A percentile compares a stretch with the other conserved stretches of the same genome.
Conservation (phyloP, 2,888 invertebrate genomes). For the Cynaeus angustus region DNA sequence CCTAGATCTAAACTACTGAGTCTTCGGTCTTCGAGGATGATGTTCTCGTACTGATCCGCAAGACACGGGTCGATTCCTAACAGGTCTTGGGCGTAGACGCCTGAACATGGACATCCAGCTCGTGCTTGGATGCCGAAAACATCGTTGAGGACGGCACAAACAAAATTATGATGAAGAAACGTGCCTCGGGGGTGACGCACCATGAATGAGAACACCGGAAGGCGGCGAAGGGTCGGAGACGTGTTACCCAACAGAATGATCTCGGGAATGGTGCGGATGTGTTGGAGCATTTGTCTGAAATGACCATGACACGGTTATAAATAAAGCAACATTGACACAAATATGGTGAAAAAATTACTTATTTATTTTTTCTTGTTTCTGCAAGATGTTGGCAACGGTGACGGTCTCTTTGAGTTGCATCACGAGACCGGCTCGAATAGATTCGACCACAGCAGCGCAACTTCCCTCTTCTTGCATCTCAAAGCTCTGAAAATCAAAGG, state of each 20-base stretch:
- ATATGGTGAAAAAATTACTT: conserved; percentile 72
- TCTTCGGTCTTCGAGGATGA: conserved; percentile 78
- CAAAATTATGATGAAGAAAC: conserved; percentile 91
- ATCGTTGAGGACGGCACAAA: conserved; percentile 90
- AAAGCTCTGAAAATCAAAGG: conserved; percentile 71
- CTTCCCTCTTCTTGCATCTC: conserved; percentile 84
- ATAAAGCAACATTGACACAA: conserved; percentile 51
- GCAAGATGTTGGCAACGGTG: conserved; percentile 81
- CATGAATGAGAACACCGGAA: conserved; percentile 91
- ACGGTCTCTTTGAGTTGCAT: conserved; percentile 90
- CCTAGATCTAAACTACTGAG: conserved; percentile 70
- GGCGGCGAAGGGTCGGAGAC: conserved; percentile 78
- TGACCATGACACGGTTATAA: conserved; percentile 50
- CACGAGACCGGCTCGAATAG: conserved; percentile 88
- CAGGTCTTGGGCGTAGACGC: conserved; percentile 88
- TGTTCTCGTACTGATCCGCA: conserved; percentile 83
- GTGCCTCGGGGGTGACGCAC: conserved; percentile 87
- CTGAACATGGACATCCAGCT: conserved; percentile 87
- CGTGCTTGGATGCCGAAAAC: conserved; percentile 93
- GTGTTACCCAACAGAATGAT: conserved; percentile 84
- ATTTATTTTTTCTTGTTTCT: conserved; percentile 82
- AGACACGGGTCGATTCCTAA: conserved; percentile 87
- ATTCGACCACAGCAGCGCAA: conserved; percentile 85
- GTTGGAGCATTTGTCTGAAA: conserved; percentile 85
- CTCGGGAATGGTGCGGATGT: conserved; percentile 85